Evolutionary conservation across 53 echinoderm and acorn worm species (phyloP), one percentile per base, ranked within the genome.

Genomic region (Apostichopus leukothele): DNA sequence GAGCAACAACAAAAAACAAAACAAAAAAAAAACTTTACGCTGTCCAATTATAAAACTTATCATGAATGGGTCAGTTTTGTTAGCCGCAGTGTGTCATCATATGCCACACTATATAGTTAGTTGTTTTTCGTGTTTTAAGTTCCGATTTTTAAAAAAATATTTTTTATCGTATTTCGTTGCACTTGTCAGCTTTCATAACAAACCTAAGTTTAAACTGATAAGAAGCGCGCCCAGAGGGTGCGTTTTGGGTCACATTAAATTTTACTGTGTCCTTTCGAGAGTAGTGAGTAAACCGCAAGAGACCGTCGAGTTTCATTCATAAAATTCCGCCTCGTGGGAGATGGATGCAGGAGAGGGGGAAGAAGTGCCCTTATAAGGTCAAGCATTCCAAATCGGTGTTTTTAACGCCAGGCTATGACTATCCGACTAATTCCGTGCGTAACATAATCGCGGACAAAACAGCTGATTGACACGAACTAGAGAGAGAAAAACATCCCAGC

Each of bases 361-460:
- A 54, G 52, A 16, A 14, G 81, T 81, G 81, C 81, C 81, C 81
- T 81, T 81, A 81, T 81, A 81, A 81, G 81, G 81, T 55, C 81
- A 81, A 80, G 39, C 39, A 39, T 5, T 54, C 16, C 1, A 20
- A 39, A 80, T n/a, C 53, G 80, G 59, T 68, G 68, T 68, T 68
- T 12, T 13, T 68, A 68, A 68, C 68, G 68, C 16, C 68, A 68
- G 14, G 68, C 68, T 5, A 11, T 77, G 77, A 77, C 77, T 14
- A 77, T 77, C 77, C 77, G 13, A 51, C 52, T 51, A 77, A 27
- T 51, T 77, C 52, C 39, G 54, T 50, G 16, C 20, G 80, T 53
- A 53, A 80, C 53, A 53, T 80, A 54, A 80, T 80, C 80, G 19
- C 11, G 80, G 7, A 52, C 16, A 14, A 8, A 80, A 7, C 80